Evolutionary conservation across 2,113 vertebrate species (phyloP), one percentile per base, ranked within the genome.

Genomic region (Mellivora capensis): DNA sequence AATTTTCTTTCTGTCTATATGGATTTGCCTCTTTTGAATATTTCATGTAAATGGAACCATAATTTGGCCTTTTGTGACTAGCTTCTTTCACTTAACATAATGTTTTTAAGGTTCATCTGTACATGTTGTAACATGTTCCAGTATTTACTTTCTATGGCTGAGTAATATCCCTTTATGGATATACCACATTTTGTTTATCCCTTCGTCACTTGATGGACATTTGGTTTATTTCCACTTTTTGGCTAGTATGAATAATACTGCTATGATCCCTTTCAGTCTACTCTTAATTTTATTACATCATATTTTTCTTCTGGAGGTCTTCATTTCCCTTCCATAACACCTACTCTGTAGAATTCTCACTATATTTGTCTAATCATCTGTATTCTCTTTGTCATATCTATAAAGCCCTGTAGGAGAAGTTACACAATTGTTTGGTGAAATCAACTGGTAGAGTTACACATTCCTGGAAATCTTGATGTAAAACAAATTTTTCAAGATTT

Each of bases 1-100:
- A n/a, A 44, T 90, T 14, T 90, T n/a, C 27, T 71, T 93, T 67
- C 54, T 89, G n/a, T 71, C 34, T 49, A 15, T 91, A 3, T 83
- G 52, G 62, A 85, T 91, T 69, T 95, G 31, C 86, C 29, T 85
- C 2, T 90, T 96, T 52, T 87, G 12, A 14, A 88, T 12, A 87
- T 82, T 93, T 97, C 61, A 59, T 87, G 72, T 87, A 93, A 94
- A 57, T 25, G 23, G 42, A 88, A 71, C 77, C 72, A 62, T 88
- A 42, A 86, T 87, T 93, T 90, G 49, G 14, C 47, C 25, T 83
- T 90, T 52, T 67, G 29, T 95, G 62, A 74, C 54, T 80, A 20
- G 52, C 69, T 96, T 42, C 42, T 95, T 94, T 95, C 52, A 91
- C 25, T 89, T 86, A 95, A 29, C 21, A 20, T 81, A 44, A 91